Conservation (phyloP, 2,113 vertebrate genomes). For the Perognathus longimembris region DNA sequence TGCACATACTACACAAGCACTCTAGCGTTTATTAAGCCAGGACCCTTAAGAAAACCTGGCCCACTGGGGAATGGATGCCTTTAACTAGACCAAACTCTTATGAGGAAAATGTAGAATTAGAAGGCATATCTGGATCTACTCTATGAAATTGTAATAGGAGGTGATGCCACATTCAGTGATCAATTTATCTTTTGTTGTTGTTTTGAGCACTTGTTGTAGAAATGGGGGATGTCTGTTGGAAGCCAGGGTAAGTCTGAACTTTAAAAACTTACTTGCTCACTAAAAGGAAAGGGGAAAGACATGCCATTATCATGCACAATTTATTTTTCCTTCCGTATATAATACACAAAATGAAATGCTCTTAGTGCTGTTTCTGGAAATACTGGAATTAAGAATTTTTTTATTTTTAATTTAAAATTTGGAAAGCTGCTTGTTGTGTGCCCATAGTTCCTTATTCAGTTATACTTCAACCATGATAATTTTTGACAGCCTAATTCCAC, state of each 20-base stretch:
- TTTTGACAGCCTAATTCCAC: constrained; percentile 51
- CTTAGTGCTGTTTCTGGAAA: background rate
- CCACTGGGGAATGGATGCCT: background rate
- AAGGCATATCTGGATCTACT: background rate
- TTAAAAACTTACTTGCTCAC: background rate
- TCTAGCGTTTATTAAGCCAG: background rate
- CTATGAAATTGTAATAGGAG: background rate
- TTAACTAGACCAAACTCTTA: background rate
- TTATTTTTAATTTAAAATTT: background rate
- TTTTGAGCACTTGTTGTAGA: background rate
- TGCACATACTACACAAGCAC: too few species aligned
- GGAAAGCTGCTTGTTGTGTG: background rate
- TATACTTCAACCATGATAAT: constrained; percentile 37
- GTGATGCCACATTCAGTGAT: background rate
- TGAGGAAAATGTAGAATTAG: background rate
- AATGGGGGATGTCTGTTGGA: background rate
- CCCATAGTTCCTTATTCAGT: background rate
- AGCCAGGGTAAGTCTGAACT: background rate
- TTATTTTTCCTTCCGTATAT: background rate
- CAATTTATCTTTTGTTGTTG: background rate
- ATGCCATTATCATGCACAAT: background rate
- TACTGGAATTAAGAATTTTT: background rate
- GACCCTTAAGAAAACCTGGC: background rate
- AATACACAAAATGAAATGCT: background rate
- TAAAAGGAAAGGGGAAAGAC: background rate